phyloP scores from a whole-genome alignment of 2,797 vertebrate genomes.

The Ctenochaetus hawaiiensis region DNA sequence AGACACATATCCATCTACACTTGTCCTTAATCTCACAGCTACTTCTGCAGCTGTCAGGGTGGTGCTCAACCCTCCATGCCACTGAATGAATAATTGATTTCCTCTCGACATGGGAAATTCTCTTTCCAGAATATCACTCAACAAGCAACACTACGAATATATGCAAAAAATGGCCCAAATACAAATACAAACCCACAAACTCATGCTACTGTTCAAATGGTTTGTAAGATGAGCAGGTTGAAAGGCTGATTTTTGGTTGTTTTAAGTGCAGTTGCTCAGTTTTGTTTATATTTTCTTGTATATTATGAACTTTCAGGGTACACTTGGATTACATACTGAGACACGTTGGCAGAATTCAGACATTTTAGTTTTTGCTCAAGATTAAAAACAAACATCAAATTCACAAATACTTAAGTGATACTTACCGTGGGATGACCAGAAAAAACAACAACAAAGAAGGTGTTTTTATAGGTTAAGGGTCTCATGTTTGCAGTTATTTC shows the following conservation, averaged over 20 bases:
- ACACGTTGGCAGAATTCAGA: neutral
- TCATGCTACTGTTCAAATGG: slow-evolving; percentile 31
- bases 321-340: neutral
- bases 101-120: slow-evolving; percentile 63
- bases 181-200: slow-evolving; percentile 16
- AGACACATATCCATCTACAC: slow-evolving; percentile 64
- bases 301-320: slow-evolving; percentile 18
- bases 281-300: neutral
- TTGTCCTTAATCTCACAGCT: slow-evolving; percentile 71
- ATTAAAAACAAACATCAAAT: slow-evolving; percentile 1
- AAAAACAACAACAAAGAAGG: neutral
- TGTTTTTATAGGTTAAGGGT: neutral
- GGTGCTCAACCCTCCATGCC: slow-evolving; percentile 67
- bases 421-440: neutral
- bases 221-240: slow-evolving; percentile 38
- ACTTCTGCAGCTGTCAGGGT: slow-evolving; percentile 70
- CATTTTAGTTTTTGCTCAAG: neutral
- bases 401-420: neutral
- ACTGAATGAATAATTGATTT: slow-evolving; percentile 82
- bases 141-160: slow-evolving; percentile 35
- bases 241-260: slow-evolving; percentile 33
- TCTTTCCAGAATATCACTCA: slow-evolving; percentile 46
- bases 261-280: slow-evolving; percentile 1
- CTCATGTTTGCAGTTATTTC: neutral
- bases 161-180: slow-evolving; percentile 38